Conservation (phyloP, 2,113 vertebrate genomes). For the Sinocyclocheilus maitianheensis region DNA sequence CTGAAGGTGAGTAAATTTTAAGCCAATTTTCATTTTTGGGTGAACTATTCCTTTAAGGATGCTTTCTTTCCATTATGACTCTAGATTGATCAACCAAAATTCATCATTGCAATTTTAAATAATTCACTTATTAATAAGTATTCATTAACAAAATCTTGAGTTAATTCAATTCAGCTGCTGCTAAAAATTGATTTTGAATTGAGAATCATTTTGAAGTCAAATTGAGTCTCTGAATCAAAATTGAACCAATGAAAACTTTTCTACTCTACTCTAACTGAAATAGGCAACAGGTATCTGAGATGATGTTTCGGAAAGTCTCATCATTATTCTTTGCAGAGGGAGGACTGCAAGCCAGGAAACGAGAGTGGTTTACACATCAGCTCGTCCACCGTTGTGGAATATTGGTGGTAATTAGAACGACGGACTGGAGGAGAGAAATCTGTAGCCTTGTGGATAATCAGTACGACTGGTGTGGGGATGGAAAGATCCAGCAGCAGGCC, state of each 20-base stretch:
- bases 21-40: no score
- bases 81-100: neutral
- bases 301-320: neutral
- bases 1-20: no score
- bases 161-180: neutral
- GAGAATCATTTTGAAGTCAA: neutral
- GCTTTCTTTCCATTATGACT: neutral
- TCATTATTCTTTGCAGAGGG: slow-evolving; percentile 9
- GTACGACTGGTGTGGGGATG: slow-evolving; percentile 6
- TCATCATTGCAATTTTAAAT: neutral
- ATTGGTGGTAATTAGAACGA: slow-evolving; percentile 45
- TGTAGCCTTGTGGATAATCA: slow-evolving; percentile 48
- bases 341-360: slow-evolving; percentile 6
- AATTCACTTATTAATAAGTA: no score
- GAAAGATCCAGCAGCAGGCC: slow-evolving; percentile 32
- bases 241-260: neutral
- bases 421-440: slow-evolving; percentile 30
- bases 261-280: neutral
- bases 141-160: neutral
- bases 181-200: neutral
- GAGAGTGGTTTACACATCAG: slow-evolving; percentile 27
- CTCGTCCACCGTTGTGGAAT: slow-evolving; percentile 16
- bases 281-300: neutral
- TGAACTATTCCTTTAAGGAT: neutral
- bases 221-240: neutral